These are phyloP conservation scores for Zaprionus gabonicus DNA, from an alignment of 1,140 invertebrate species.

Conservation along the genomic window DNA sequence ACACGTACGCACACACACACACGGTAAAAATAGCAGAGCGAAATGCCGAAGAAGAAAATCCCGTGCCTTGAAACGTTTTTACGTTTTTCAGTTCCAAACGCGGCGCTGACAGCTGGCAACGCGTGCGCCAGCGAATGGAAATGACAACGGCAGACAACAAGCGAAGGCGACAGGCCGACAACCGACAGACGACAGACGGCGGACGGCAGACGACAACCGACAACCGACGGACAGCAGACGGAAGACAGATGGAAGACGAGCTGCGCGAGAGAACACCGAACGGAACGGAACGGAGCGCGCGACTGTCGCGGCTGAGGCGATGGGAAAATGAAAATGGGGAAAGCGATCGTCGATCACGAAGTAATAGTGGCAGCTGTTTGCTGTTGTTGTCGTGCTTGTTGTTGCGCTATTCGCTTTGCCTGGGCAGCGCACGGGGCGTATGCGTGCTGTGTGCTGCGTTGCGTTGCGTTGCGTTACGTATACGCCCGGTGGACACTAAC, in stretches of 20 bases:
- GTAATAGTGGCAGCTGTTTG: conserved; percentile 46
- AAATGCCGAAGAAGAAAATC: conserved; percentile 54
- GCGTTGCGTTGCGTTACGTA: conserved; percentile 53
- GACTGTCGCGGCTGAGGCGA: conserved; percentile 47
- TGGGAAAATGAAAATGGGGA: conserved; percentile 32
- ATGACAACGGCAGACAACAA: conserved; percentile 28
- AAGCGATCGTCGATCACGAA: conserved; percentile 26
- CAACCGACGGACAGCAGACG: conserved; percentile 22
- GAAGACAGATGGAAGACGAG: conserved; percentile 12
- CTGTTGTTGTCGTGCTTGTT: too few species aligned
- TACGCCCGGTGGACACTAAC: conserved; percentile 70
- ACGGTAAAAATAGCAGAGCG: conserved; percentile 70
- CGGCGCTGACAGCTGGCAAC: conserved; percentile 60
- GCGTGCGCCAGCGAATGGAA: conserved; percentile 32
- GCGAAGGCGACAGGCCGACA: conserved; percentile 22
- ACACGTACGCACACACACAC: conserved; percentile 52
- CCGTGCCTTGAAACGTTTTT: conserved; percentile 70
- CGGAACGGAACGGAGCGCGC: conserved; percentile 64
- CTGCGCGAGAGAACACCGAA: conserved; percentile 41
- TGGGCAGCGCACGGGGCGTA: conserved; percentile 37
- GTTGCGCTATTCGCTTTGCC: neutral
- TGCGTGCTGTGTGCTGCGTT: conserved; percentile 21
- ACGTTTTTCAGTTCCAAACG: conserved; percentile 53
- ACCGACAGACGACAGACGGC: conserved; percentile 23
- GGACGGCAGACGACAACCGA: conserved; percentile 13